phyloP scores from a whole-genome alignment of 1,140 invertebrate species.

The Danaus plexippus region DNA sequence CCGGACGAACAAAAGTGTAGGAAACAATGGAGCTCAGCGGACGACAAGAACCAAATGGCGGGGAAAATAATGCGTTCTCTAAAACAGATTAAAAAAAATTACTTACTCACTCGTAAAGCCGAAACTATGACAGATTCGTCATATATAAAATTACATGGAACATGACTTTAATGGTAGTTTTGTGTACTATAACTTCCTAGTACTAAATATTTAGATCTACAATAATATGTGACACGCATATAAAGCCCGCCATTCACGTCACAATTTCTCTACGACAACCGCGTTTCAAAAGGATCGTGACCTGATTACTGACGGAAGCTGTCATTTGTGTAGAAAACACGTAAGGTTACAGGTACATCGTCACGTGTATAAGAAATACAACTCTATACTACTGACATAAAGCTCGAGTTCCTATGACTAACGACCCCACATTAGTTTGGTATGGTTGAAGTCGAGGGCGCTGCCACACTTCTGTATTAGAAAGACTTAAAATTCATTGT shows the following conservation, averaged over 20 bases:
- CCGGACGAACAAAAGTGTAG: slow-evolving; percentile 15
- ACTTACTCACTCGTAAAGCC: too few species aligned
- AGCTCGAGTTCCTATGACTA: slow-evolving; percentile 24
- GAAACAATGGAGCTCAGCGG: slow-evolving; percentile 16
- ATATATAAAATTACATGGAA: too few species aligned
- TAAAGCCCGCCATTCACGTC: slow-evolving; percentile 39
- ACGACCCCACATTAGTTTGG: slow-evolving; percentile 28
- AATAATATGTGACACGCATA: slow-evolving; percentile 32
- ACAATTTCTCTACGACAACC: slow-evolving; percentile 43
- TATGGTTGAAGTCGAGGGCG: slow-evolving; percentile 40
- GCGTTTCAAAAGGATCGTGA: slow-evolving; percentile 65
- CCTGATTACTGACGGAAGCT: slow-evolving; percentile 68
- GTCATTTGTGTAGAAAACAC: slow-evolving; percentile 46
- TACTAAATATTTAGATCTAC: slow-evolving; percentile 19
- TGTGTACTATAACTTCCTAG: neutral
- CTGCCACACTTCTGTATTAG: slow-evolving; percentile 39
- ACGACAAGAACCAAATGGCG: slow-evolving; percentile 5
- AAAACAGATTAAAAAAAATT: neutral
- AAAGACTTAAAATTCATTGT: slow-evolving; percentile 48
- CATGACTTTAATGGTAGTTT: too few species aligned
- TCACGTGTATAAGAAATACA: slow-evolving; percentile 14
- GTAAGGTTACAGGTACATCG: slow-evolving; percentile 44
- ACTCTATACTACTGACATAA: too few species aligned
- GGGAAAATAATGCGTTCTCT: slow-evolving; percentile 1
- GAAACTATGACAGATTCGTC: neutral